phyloP scores from a whole-genome alignment of 2,888 invertebrate species.

The Cheilosia grossa region DNA sequence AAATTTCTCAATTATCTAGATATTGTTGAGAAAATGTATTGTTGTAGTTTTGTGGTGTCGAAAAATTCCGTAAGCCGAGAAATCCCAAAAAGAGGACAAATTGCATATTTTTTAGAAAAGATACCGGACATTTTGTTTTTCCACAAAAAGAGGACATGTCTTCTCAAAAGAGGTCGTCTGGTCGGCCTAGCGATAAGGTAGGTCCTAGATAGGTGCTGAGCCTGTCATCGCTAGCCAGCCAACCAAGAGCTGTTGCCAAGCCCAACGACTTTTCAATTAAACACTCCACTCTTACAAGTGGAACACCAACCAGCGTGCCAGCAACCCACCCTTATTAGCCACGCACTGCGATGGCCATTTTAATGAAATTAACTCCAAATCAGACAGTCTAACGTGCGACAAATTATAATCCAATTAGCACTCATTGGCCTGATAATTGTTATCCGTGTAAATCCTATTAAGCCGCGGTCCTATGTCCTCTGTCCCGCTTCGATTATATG shows the following conservation, averaged over 20 bases:
- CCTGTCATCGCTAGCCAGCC: too few species aligned
- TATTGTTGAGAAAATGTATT: too few species aligned
- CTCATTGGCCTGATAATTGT: slow-evolving; percentile 68
- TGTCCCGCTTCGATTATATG: slow-evolving; percentile 18
- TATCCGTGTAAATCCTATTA: slow-evolving; percentile 69
- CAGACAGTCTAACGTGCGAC: slow-evolving; percentile 58
- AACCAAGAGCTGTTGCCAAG: background rate
- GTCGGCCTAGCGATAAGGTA: too few species aligned
- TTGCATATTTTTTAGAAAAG: too few species aligned
- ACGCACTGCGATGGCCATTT: background rate
- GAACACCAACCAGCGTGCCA: background rate
- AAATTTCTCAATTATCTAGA: too few species aligned
- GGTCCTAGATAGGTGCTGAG: too few species aligned
- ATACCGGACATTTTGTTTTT: too few species aligned
- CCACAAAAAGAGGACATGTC: too few species aligned
- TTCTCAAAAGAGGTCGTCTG: too few species aligned
- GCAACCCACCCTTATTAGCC: background rate
- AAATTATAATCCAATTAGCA: slow-evolving; percentile 72
- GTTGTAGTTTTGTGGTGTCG: too few species aligned
- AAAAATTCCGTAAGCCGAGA: too few species aligned
- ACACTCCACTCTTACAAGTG: background rate
- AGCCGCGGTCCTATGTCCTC: slow-evolving; percentile 46
- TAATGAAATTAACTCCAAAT: slow-evolving; percentile 63
- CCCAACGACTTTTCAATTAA: background rate
- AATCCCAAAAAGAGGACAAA: too few species aligned